These are phyloP conservation scores for Protonibea diacanthus DNA, from an alignment of 2,797 vertebrate genomes.

Conservation along the genomic window DNA sequence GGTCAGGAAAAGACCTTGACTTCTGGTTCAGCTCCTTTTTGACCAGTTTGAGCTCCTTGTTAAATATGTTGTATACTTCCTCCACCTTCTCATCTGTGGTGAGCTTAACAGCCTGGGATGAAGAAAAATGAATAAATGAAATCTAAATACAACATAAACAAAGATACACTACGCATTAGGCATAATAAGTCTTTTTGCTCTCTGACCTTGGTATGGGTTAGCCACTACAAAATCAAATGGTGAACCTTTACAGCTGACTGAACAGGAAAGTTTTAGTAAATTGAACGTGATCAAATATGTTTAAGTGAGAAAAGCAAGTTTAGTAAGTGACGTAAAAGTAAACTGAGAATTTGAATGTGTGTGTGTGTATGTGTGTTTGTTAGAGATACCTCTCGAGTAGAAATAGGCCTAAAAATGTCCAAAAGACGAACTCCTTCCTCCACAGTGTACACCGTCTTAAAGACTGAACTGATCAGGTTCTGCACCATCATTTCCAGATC, in stretches of 20 bases:
- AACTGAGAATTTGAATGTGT: neutral
- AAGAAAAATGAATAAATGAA: neutral
- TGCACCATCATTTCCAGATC: conserved; percentile 81
- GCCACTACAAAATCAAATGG: neutral
- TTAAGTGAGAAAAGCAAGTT: neutral
- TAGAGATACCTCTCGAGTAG: conserved; percentile 84
- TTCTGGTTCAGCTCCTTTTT: conserved; percentile 71
- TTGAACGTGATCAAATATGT: neutral
- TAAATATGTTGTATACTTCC: conserved; percentile 58
- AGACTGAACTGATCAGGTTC: conserved; percentile 87
- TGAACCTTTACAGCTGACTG: neutral
- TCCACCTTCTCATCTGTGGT: conserved; percentile 58
- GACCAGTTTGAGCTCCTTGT: conserved; percentile 78
- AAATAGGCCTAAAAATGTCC: conserved; percentile 87
- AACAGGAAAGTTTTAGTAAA: neutral
- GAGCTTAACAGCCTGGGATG: conserved; percentile 52
- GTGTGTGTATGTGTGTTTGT: neutral
- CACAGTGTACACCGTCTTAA: conserved; percentile 83
- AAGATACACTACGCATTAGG: neutral
- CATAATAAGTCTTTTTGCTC: neutral
- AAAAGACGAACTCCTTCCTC: conserved; percentile 88
- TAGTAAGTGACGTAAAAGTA: neutral
- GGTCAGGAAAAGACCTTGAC: conserved; percentile 27
- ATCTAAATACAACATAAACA: neutral
- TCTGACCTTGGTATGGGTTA: neutral